Evolutionary conservation across 2,888 invertebrate genomes (phyloP), one percentile per base, ranked within the genome.

Genomic region (Ellobium chinense): DNA sequence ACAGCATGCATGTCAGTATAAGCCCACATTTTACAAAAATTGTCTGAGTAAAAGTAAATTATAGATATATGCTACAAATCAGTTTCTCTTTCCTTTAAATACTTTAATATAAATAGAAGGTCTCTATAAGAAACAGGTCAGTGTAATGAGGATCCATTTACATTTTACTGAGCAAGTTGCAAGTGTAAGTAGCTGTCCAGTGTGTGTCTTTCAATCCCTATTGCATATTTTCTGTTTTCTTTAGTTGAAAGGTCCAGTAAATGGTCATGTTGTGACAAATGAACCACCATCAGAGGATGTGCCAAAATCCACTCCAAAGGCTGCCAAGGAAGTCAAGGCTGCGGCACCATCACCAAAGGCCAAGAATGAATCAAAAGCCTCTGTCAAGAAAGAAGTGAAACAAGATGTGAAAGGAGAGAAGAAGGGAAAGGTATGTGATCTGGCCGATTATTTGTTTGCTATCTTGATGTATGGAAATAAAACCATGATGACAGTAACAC

Each of bases 221-320:
- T n/a, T n/a, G n/a, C n/a, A n/a, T 66, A 69, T 24, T 69, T 69
- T n/a, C 27, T 24, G 2, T 18, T 46, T 46, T 46, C 7, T 46
- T n/a, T 56, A 87, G 75, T 62, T 65, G 21, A 89, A 88, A 68
- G 69, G 85, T 37, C 85, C 85, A 31, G 84, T 84, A 65, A 89
- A 89, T 86, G 89, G 89, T 1, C 88, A 88, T 84, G 86, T 86
- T n/a, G 60, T 82, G 65, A 27, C 56, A 31, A 78, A 79, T 65
- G 80, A 78, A 24, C 56, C 76, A 31, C 82, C 83, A 36, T 82
- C 85, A 58, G 85, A 86, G 29, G 76, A 79, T 14, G 56, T 80
- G 29, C 78, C 68, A 18, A 63, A 76, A 62, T 70, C 83, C 31
- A 77, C 80, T 12, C 74, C 74, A 21, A 85, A 84, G 69, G 75